Conservation (phyloP, 30 jellyfish, hydroid and myxozoan genomes). For the Chrysaora quinquecirrha region DNA sequence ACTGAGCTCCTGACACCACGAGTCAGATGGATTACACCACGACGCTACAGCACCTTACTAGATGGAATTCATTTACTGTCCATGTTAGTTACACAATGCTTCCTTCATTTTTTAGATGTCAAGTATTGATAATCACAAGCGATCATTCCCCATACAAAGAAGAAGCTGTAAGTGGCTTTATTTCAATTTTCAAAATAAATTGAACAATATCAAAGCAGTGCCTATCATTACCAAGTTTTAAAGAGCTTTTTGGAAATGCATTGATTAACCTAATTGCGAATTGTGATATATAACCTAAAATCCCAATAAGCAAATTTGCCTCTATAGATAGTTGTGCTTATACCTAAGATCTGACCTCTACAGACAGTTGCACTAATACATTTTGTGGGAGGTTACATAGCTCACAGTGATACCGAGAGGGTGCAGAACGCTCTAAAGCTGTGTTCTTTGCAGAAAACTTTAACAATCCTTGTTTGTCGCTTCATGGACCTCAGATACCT, state of each 20-base stretch:
- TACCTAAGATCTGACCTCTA: too few relatives aligned
- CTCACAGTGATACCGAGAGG: too few relatives aligned
- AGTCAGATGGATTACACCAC: too few relatives aligned
- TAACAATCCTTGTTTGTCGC: too few relatives aligned
- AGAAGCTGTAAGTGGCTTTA: slow-evolving; percentile 72
- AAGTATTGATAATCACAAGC: slow-evolving; percentile 77
- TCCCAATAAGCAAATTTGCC: not conserved
- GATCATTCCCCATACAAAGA: slow-evolving; percentile 90
- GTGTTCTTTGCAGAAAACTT: too few relatives aligned
- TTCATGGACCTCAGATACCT: too few relatives aligned
- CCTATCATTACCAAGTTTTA: not conserved
- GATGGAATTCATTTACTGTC: too few relatives aligned
- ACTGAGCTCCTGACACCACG: too few relatives aligned
- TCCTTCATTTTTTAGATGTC: slow-evolving; percentile 60
- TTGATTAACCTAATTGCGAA: not conserved
- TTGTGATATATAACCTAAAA: not conserved
- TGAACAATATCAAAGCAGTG: not conserved
- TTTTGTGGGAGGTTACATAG: too few relatives aligned
- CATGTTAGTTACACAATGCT: not conserved
- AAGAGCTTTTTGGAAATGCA: not conserved
- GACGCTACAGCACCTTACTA: too few relatives aligned
- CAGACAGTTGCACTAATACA: too few relatives aligned
- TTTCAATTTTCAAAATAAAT: not conserved
- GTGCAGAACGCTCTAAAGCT: too few relatives aligned
- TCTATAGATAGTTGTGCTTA: not conserved